Conservation (phyloP, 1,140 invertebrate species). For the Oncopodura yosiiana region DNA sequence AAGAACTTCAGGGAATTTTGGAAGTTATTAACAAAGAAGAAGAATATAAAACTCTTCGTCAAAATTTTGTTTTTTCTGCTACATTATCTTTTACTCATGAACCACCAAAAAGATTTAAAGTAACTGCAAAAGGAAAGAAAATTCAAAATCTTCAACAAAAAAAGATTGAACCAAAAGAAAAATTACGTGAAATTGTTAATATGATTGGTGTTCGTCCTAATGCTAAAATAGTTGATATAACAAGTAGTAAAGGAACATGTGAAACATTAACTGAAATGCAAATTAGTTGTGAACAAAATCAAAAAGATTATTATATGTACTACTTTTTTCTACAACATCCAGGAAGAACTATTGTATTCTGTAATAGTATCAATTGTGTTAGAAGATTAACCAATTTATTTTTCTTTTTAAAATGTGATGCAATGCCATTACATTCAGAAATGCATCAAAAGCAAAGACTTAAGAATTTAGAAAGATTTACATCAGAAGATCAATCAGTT, state of each 20-base stretch:
- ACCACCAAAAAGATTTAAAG: conserved; percentile 63
- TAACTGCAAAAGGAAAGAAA: conserved; percentile 50
- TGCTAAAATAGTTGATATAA: conserved; percentile 89
- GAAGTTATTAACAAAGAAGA: conserved; percentile 65
- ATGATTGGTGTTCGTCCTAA: conserved; percentile 67
- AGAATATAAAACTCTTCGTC: conserved; percentile 49
- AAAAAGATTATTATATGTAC: conserved; percentile 88
- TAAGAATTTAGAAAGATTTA: conserved; percentile 89
- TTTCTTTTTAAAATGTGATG: conserved; percentile 60
- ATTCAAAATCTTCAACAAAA: conserved; percentile 49
- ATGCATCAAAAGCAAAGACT: conserved; percentile 91
- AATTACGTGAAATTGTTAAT: conserved; percentile 47
- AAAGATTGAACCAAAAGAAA: conserved; percentile 54
- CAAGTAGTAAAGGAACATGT: conserved; percentile 62
- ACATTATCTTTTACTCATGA: conserved; percentile 86
- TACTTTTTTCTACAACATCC: conserved; percentile 77
- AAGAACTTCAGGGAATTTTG: conserved; percentile 75
- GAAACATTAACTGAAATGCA: conserved; percentile 70
- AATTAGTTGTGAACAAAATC: conserved; percentile 59
- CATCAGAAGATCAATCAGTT: conserved; percentile 59
- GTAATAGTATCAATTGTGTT: conserved; percentile 91
- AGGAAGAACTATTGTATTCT: conserved; percentile 90
- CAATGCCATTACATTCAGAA: conserved; percentile 80
- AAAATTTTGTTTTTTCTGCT: conserved; percentile 96
- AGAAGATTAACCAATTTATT: conserved; percentile 73